These are phyloP conservation scores for Romanogobio albipinnatus DNA, from an alignment of 2,113 vertebrate genomes.

Conservation along the genomic window DNA sequence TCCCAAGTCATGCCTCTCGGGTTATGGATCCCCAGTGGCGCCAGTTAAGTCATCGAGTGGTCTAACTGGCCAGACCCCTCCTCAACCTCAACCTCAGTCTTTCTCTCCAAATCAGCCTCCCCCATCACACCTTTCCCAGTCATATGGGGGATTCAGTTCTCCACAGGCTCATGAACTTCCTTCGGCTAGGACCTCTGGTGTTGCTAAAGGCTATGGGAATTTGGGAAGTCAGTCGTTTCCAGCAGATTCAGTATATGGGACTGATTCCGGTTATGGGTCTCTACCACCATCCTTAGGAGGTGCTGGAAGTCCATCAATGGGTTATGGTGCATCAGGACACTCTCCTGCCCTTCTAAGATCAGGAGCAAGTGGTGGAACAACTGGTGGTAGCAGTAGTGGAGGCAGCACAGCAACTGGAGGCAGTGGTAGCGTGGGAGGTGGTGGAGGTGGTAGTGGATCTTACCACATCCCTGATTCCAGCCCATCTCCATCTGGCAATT, in stretches of 20 bases:
- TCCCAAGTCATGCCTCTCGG: slow-evolving; percentile 78
- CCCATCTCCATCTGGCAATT: slow-evolving; percentile 84
- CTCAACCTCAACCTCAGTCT: slow-evolving; percentile 79
- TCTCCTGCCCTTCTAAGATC: slow-evolving; percentile 89
- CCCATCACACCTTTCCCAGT: slow-evolving; percentile 75
- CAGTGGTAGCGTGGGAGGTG: slow-evolving; percentile 69
- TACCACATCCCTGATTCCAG: slow-evolving; percentile 86
- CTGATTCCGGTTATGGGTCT: slow-evolving; percentile 78
- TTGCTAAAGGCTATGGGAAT: slow-evolving; percentile 75
- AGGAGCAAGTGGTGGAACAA: slow-evolving; percentile 74
- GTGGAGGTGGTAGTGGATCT: slow-evolving; percentile 71
- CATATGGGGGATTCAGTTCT: slow-evolving; percentile 82
- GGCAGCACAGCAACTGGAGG: slow-evolving; percentile 70
- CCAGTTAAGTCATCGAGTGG: slow-evolving; percentile 83
- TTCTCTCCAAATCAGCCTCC: slow-evolving; percentile 85
- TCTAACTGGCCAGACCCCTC: slow-evolving; percentile 83
- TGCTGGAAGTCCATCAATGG: slow-evolving; percentile 87
- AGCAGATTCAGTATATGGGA: slow-evolving; percentile 77
- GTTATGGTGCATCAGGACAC: slow-evolving; percentile 87
- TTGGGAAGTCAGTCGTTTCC: slow-evolving; percentile 80
- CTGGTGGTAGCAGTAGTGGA: slow-evolving; percentile 69
- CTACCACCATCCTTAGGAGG: slow-evolving; percentile 78
- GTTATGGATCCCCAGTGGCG: slow-evolving; percentile 79
- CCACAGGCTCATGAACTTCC: slow-evolving; percentile 85
- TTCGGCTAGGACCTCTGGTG: slow-evolving; percentile 72